Evolutionary conservation across 1,140 invertebrate genomes (phyloP), one percentile per base, ranked within the genome.

Genomic region (Zeugodacus cucurbitae): DNA sequence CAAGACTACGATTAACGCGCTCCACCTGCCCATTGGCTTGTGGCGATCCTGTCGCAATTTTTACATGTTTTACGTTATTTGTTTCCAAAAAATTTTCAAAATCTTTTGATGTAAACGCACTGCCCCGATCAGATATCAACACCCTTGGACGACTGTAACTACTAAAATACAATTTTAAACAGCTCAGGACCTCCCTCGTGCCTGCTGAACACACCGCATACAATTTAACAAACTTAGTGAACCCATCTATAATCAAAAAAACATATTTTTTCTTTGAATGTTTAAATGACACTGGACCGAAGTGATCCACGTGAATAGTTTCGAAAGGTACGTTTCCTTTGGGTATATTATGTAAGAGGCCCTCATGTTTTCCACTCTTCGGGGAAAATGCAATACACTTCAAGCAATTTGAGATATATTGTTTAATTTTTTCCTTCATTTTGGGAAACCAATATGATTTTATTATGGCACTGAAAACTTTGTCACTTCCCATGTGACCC

Each of bases 231-330:
- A 86, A 87, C n/a, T n/a, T n/a, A n/a, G n/a, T n/a, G 22, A 34
- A 87, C 17, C 59, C 67, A 29, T 87, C 87, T 74, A n/a, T n/a
- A n/a, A 87, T 64, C 10, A 87, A 62, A 20, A 87, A 54, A n/a
- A 87, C n/a, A 32, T 70, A 64, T 78, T 78, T 78, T 17, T 41
- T 37, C 8, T n/a, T n/a, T n/a, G 32, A 78, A 17, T 78, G 32
- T 78, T 78, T 41, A n/a, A 41, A 37, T 62, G 59, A 62, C 17
- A 91, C 44, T 4, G 90, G 91, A 14, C 91, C 91, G 85, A 62
- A 90, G 88, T 93, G 91, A 82, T 92, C 91, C 1, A 91, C n/a
- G n/a, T 92, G 90, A 48, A 91, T 32, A 0, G 89, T 90, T 29
- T 89, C 37, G 67, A 92, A 91, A 2, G 91, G 91, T 74, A 88